A percentile compares a stretch with the other conserved stretches of the same genome.
phyloP scores from a whole-genome alignment of 2,113 vertebrate genomes.

The Gavia stellata region DNA sequence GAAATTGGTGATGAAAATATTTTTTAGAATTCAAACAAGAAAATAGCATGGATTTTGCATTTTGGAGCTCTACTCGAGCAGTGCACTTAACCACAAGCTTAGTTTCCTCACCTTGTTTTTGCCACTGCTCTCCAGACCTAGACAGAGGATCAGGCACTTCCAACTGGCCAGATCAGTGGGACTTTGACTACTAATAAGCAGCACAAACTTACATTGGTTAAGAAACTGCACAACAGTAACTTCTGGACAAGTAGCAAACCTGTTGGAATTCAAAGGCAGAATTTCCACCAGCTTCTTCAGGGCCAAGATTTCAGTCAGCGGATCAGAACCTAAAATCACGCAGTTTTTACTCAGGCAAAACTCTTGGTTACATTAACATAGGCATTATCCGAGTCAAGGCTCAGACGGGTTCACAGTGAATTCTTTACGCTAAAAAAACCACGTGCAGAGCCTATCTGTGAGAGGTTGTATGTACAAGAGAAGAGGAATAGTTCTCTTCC shows the following conservation, averaged over 20 bases:
- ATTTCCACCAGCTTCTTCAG: background rate
- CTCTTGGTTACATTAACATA: background rate
- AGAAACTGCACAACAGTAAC: background rate
- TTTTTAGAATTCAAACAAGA: background rate
- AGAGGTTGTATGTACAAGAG: too few relatives aligned
- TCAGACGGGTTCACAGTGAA: background rate
- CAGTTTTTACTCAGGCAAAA: background rate
- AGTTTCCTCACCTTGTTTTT: background rate
- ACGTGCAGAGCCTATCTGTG: accelerated
- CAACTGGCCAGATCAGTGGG: background rate
- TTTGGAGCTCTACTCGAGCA: background rate
- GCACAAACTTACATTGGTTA: background rate
- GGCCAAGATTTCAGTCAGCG: background rate
- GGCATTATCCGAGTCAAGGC: accelerated
- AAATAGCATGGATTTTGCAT: background rate
- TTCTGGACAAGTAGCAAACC: background rate
- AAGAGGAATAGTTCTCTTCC: background rate
- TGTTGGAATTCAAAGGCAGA: background rate
- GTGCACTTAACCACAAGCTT: background rate
- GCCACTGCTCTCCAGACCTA: background rate
- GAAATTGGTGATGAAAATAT: background rate
- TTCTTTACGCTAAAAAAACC: background rate
- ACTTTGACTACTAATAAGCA: background rate
- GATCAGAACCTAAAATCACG: background rate
- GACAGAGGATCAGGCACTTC: background rate